Percentiles rank a stretch among this genome's conserved stretches.
Conservation (phyloP, 2,113 vertebrate genomes). For the Chlorodrepanis virens region DNA sequence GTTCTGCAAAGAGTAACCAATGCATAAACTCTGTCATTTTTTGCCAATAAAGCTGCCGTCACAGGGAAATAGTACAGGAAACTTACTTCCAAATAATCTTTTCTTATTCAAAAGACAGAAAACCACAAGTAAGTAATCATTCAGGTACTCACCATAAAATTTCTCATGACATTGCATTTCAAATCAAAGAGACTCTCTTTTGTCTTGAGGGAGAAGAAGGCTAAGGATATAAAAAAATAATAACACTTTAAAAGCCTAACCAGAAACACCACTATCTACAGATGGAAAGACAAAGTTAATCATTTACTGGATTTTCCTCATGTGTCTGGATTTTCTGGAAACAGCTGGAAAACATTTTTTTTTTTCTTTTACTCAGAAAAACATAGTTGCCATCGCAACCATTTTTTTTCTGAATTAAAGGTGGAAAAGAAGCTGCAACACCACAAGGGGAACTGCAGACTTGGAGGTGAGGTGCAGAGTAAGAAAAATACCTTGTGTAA, state of each 20-base stretch:
- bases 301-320: neutral
- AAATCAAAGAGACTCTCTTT: neutral
- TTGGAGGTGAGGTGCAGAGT: neutral
- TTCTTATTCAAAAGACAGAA: neutral
- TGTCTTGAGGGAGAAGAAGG: neutral
- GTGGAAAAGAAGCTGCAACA: neutral
- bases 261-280: neutral
- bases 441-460: neutral
- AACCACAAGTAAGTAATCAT: neutral
- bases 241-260: neutral
- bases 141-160: neutral
- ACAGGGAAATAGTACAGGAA: neutral
- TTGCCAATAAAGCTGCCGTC: neutral
- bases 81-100: neutral
- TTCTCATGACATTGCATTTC: neutral
- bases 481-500: neutral
- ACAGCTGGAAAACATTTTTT: neutral
- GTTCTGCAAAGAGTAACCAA: neutral
- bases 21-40: neutral
- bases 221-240: neutral
- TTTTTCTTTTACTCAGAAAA: neutral
- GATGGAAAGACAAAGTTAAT: constrained; percentile 30
- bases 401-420: neutral
- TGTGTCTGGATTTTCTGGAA: neutral
- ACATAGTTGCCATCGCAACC: neutral